A percentile compares a stretch with the other conserved stretches of the same genome.
phyloP scores from a whole-genome alignment of 1,140 invertebrate genomes.

The Formica exsecta region DNA sequence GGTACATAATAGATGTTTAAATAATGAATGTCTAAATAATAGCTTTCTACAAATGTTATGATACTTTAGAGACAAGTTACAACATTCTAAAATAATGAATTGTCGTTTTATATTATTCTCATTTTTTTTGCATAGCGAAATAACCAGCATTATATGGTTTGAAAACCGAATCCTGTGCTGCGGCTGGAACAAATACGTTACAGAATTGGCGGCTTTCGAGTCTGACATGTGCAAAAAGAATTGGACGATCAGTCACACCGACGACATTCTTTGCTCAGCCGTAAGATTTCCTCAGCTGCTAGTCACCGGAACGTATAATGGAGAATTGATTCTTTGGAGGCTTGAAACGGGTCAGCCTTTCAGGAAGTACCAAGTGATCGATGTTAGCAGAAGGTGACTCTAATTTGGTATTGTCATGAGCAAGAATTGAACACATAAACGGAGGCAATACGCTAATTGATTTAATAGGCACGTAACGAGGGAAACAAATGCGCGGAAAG shows the following conservation, averaged over 20 bases:
- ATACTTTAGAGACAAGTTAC: not conserved
- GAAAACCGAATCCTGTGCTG: slow-evolving; percentile 89
- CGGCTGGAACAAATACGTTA: slow-evolving; percentile 90
- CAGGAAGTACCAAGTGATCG: slow-evolving; percentile 80
- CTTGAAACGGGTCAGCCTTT: slow-evolving; percentile 91
- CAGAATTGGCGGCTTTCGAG: slow-evolving; percentile 89
- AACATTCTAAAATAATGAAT: not conserved
- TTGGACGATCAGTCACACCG: slow-evolving; percentile 90
- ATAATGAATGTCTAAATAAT: slow-evolving; percentile 31
- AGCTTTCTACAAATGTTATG: not conserved
- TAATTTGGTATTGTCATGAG: slow-evolving; percentile 30
- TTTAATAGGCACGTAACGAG: slow-evolving; percentile 15
- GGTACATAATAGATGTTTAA: slow-evolving; percentile 61
- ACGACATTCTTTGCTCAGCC: slow-evolving; percentile 90
- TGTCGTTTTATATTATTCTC: slow-evolving; percentile 1
- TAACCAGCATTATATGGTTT: slow-evolving; percentile 82
- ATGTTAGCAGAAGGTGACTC: slow-evolving; percentile 76
- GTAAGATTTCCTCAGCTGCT: slow-evolving; percentile 88
- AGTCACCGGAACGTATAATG: slow-evolving; percentile 90
- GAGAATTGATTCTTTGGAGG: slow-evolving; percentile 93
- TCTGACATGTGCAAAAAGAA: slow-evolving; percentile 82
- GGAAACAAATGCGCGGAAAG: not conserved
- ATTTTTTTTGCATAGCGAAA: slow-evolving; percentile 70
- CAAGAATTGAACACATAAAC: slow-evolving; percentile 3
- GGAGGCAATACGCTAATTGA: not conserved